Evolutionary conservation across 2,888 invertebrate genomes (phyloP).

Genomic region (Rhagonycha lutea): DNA sequence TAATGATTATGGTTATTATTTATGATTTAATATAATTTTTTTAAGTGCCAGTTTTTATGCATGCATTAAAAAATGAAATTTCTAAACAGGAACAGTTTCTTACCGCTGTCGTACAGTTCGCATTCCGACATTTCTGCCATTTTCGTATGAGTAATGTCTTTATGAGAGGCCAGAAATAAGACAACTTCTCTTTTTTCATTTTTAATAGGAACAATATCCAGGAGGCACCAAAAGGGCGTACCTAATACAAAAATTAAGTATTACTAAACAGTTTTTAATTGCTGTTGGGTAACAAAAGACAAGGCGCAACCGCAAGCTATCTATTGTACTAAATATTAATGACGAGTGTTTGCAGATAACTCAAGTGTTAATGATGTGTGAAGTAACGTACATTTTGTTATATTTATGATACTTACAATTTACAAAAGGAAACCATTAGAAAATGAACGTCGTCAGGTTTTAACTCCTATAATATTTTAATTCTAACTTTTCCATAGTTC

Average conservation of each 20-base stretch:
- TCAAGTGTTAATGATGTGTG: too few species aligned
- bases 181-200: slow-evolving; percentile 98
- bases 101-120: slow-evolving; percentile 86
- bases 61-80: slow-evolving; percentile 45
- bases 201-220: slow-evolving; percentile 97
- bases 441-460: too few species aligned
- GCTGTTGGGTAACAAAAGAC: slow-evolving; percentile 34
- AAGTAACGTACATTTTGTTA: too few species aligned
- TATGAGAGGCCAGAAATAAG: slow-evolving; percentile 92
- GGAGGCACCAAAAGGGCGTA: slow-evolving; percentile 90
- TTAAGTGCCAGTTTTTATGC: slow-evolving; percentile 52
- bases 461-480: too few species aligned
- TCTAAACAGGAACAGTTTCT: slow-evolving; percentile 55
- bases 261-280: neutral
- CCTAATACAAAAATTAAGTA: slow-evolving; percentile 62
- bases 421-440: neutral
- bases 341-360: too few species aligned
- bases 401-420: too few species aligned
- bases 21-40: neutral
- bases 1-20: neutral
- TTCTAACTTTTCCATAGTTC: too few species aligned
- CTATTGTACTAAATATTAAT: too few species aligned
- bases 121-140: slow-evolving; percentile 84
- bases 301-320: neutral
- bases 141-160: slow-evolving; percentile 92